Conservation (phyloP, 1,140 invertebrate species). For the Halesus radiatus region DNA sequence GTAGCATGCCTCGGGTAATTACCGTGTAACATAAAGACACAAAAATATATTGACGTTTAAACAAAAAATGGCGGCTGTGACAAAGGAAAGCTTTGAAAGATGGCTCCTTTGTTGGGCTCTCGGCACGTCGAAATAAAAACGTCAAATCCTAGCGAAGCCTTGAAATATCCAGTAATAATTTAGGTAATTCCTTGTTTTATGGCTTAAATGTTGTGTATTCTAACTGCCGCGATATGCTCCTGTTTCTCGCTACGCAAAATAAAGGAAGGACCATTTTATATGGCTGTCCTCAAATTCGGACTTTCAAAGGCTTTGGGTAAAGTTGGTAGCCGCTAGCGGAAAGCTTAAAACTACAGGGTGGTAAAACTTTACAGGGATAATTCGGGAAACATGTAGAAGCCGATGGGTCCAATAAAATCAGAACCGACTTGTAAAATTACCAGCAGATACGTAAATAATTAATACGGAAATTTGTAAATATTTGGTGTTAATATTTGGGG, state of each 20-base stretch:
- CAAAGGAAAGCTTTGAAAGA: slow-evolving; percentile 26
- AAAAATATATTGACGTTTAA: slow-evolving; percentile 28
- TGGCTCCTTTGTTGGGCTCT: neutral
- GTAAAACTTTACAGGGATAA: slow-evolving; percentile 17
- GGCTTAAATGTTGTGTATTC: slow-evolving; percentile 4
- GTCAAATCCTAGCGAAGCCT: slow-evolving; percentile 18
- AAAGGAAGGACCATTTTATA: neutral
- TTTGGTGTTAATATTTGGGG: too few species aligned
- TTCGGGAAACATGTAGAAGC: neutral
- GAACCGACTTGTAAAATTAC: too few species aligned
- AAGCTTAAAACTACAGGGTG: neutral
- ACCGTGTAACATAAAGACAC: neutral
- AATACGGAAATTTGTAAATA: too few species aligned
- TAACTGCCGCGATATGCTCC: slow-evolving; percentile 1
- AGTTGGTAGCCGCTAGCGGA: slow-evolving; percentile 10
- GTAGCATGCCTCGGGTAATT: slow-evolving; percentile 22
- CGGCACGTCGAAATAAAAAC: slow-evolving; percentile 14
- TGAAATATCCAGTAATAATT: neutral
- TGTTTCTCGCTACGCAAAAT: slow-evolving; percentile 8
- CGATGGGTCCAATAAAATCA: slow-evolving; percentile 7
- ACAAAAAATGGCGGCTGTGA: slow-evolving; percentile 20
- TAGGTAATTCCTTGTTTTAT: slow-evolving; percentile 23
- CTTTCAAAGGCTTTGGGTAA: neutral
- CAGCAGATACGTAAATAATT: too few species aligned
- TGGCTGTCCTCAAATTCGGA: slow-evolving; percentile 1